These are phyloP conservation scores for Chaenocephalus aceratus DNA, from an alignment of 2,113 vertebrate genomes.

Conservation along the genomic window DNA sequence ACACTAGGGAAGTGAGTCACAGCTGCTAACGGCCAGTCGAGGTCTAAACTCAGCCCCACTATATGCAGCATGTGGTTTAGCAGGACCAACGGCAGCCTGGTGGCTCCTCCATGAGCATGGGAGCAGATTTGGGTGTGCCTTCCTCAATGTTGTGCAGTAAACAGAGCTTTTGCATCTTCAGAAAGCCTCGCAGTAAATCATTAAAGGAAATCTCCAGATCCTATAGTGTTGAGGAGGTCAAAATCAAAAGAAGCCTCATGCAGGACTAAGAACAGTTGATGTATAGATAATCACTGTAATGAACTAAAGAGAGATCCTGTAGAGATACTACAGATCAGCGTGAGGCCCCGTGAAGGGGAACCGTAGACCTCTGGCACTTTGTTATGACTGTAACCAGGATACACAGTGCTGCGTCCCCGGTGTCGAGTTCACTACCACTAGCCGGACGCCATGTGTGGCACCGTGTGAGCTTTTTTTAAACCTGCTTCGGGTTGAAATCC, in stretches of 20 bases:
- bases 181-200: constrained; percentile 2
- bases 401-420: constrained; percentile 52
- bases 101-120: constrained; percentile 2
- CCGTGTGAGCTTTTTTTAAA: constrained; percentile 74
- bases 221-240: not conserved
- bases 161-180: constrained; percentile 5
- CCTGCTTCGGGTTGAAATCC: constrained; percentile 50
- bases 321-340: constrained; percentile 15
- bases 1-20: constrained; percentile 66
- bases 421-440: constrained; percentile 57
- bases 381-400: constrained; percentile 80
- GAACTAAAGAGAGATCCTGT: not conserved
- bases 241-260: not conserved
- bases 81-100: constrained; percentile 3
- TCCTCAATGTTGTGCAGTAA: constrained; percentile 29
- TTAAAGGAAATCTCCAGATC: constrained; percentile 14
- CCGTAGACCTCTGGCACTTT: constrained; percentile 32
- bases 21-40: constrained; percentile 12
- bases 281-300: constrained; percentile 11
- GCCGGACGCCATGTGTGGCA: constrained; percentile 34
- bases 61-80: constrained; percentile 12
- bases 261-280: not conserved
- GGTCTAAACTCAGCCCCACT: constrained; percentile 19
- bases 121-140: constrained; percentile 52
- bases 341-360: constrained; percentile 26